Evolutionary conservation across 2,888 invertebrate species (phyloP), one percentile per base, ranked within the genome.

Genomic region (Cryptocheilus praepositus): DNA sequence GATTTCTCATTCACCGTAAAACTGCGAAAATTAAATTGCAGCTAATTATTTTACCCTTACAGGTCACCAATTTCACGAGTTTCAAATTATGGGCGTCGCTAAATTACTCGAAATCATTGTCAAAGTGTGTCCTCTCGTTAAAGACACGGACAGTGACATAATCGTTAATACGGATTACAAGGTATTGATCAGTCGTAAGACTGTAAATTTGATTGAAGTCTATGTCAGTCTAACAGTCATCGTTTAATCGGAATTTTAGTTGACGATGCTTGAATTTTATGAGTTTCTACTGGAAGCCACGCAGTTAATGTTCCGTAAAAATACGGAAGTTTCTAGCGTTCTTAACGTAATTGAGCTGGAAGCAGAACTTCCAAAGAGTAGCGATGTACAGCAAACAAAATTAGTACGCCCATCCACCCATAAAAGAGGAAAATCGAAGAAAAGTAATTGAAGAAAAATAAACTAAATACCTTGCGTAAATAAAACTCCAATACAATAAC

Each of bases 211-310:
- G 36, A 36, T 61, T 54, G 18, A 53, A 56, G 13, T 18, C 15
- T 18, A 3, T 19, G 15, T 45, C 52, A 54, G 54, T 18, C 44
- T 45, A 28, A 57, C 25, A 43, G n/a, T n/a, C n/a, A 46, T 28
- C 18, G 45, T 60, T 67, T 45, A 53, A 54, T 46, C 22, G 21
- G 57, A 16, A 59, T 57, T 70, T 73, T n/a, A 83, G 83, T 81
- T 93, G 51, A 90, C 91, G 0, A 92, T 92, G 84, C 90, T 91
- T 36, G 93, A 93, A 85, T 93, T 92, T 85, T 92, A 92, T 74
- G 92, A 93, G 85, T 90, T 90, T 49, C 13, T 49, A 1, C 13
- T 36, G 13, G 36, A 36, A 36, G 3, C 36, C 36, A 36, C 36
- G 36, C 7, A 1, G 36, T 11, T 36, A 11, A 11, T 36, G 8